A percentile compares a stretch with the other conserved stretches of the same genome.
phyloP scores from a whole-genome alignment of 2,797 vertebrate genomes.

The Tachyglossus aculeatus region DNA sequence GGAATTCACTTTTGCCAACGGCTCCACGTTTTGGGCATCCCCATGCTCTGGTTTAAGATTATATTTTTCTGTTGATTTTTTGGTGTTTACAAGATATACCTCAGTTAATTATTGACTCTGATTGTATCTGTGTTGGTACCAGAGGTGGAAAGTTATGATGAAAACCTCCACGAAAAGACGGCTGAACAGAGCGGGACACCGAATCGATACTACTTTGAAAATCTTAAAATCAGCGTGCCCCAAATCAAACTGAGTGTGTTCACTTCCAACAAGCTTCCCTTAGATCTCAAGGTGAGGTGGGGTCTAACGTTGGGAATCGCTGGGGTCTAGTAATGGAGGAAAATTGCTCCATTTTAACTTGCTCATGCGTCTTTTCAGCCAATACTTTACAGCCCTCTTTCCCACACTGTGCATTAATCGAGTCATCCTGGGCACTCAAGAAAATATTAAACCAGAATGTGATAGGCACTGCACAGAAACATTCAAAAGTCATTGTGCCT shows the following conservation, averaged over 20 bases:
- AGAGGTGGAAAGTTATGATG: conserved; percentile 94
- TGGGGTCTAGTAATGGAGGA: not conserved
- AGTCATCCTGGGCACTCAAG: no score
- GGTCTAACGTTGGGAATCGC: not conserved
- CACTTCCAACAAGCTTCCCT: conserved; percentile 92
- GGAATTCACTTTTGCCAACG: no score
- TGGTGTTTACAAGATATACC: not conserved
- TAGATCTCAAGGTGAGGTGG: conserved; percentile 89
- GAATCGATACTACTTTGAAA: conserved; percentile 95
- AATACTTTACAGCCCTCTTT: not conserved
- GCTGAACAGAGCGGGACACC: conserved; percentile 78
- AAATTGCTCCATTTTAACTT: not conserved
- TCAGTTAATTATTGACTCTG: not conserved
- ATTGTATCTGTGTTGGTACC: conserved; percentile 48
- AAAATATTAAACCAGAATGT: no score
- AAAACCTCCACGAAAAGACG: conserved; percentile 89
- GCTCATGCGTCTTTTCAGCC: not conserved
- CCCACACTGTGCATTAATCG: not conserved
- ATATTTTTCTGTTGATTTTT: not conserved
- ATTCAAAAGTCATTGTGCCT: not conserved
- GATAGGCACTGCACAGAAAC: no score
- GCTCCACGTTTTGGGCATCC: no score
- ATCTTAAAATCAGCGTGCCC: conserved; percentile 94
- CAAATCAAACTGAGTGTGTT: conserved; percentile 96
- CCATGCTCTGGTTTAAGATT: no score